These are phyloP conservation scores for Spermophilus dauricus DNA, from an alignment of 2,113 vertebrate species.

Conservation along the genomic window DNA sequence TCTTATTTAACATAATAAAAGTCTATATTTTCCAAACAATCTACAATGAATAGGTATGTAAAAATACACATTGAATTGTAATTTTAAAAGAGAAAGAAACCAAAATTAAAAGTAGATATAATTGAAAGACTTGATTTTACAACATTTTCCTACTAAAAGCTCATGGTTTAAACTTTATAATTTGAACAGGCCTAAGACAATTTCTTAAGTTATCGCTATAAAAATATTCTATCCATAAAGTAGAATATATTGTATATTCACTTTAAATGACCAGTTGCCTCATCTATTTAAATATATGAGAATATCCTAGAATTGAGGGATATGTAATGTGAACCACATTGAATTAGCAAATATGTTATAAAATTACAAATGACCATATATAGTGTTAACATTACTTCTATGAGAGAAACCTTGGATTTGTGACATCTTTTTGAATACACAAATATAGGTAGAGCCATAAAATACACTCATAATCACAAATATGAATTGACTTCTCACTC, in stretches of 20 bases:
- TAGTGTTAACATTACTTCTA: not conserved
- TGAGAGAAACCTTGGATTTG: not conserved
- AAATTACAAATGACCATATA: not conserved
- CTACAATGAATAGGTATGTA: not conserved
- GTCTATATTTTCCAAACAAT: not conserved
- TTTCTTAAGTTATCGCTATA: not conserved
- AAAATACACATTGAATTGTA: not conserved
- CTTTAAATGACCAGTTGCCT: not conserved
- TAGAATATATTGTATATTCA: not conserved
- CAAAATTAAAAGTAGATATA: not conserved
- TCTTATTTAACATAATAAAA: not conserved
- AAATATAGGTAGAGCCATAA: not conserved
- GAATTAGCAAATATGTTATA: not conserved
- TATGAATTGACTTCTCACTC: not conserved
- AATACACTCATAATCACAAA: not conserved
- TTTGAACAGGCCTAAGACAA: not conserved
- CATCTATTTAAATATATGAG: not conserved
- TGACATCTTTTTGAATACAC: not conserved
- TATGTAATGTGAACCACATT: not conserved
- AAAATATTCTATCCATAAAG: not conserved
- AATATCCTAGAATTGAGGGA: not conserved
- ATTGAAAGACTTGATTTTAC: not conserved
- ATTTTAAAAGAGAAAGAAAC: not conserved
- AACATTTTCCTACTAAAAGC: not conserved
- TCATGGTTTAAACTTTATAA: not conserved